phyloP scores from a whole-genome alignment of 2,888 invertebrate genomes.

The Pollenia griseotomentosa region DNA sequence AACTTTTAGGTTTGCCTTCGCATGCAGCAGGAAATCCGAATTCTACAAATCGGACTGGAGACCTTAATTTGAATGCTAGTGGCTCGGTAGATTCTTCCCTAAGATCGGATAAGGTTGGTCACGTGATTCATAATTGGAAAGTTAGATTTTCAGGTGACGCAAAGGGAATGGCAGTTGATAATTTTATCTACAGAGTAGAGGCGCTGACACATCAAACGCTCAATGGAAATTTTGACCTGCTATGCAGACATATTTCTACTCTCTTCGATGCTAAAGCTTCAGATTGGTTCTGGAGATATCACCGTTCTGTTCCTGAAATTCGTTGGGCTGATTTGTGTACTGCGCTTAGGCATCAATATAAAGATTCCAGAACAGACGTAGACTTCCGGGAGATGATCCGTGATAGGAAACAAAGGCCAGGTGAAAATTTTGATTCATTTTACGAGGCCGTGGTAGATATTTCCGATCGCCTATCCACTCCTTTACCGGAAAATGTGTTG shows the following conservation, averaged over 20 bases:
- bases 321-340: background rate
- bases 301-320: background rate
- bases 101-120: no score
- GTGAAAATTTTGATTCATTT: conserved; percentile 15
- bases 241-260: background rate
- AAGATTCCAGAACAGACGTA: conserved; percentile 1
- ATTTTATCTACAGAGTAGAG: conserved; percentile 1
- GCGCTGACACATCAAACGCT: background rate
- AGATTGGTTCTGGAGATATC: background rate
- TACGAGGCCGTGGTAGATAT: background rate
- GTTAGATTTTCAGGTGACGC: background rate
- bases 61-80: no score
- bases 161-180: background rate
- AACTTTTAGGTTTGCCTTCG: no score
- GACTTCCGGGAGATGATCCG: conserved; percentile 15
- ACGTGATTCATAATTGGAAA: no score
- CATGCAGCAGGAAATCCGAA: no score
- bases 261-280: background rate
- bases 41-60: no score
- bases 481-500: background rate
- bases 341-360: background rate
- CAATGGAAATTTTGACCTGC: background rate
- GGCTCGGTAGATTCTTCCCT: no score
- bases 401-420: background rate
- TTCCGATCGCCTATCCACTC: background rate